These are phyloP conservation scores for Scaptomyza reducta DNA, from an alignment of 2,888 invertebrate genomes.

Conservation along the genomic window DNA sequence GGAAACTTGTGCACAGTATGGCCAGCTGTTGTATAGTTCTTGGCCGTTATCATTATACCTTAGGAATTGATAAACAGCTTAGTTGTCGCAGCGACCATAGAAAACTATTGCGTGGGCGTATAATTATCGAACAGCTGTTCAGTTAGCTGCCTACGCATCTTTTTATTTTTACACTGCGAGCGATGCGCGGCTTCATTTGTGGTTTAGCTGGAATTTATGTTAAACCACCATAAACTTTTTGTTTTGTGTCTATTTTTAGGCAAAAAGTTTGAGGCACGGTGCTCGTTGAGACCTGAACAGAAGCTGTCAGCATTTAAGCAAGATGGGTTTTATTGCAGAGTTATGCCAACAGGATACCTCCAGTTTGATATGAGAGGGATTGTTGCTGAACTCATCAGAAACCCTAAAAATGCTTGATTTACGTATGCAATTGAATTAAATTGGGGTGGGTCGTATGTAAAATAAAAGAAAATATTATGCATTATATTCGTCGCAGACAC, in stretches of 20 bases:
- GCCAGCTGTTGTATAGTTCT: constrained; percentile 33
- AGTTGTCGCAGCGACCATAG: constrained; percentile 8
- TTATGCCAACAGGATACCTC: constrained; percentile 32
- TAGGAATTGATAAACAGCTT: constrained; percentile 10
- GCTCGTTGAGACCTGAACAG: constrained; percentile 20
- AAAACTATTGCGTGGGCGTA: constrained; percentile 12
- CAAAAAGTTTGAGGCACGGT: background rate
- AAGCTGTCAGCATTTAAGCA: constrained; percentile 26
- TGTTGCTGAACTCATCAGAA: constrained; percentile 4
- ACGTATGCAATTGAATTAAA: too few relatives aligned
- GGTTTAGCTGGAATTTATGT: constrained; percentile 14
- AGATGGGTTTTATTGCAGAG: constrained; percentile 39
- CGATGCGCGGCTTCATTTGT: constrained; percentile 17
- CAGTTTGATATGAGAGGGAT: too few relatives aligned
- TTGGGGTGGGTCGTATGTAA: constrained; percentile 1
- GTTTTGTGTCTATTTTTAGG: constrained; percentile 21
- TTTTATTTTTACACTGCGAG: constrained; percentile 22
- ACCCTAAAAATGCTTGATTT: background rate
- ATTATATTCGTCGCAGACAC: background rate
- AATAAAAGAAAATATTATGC: constrained; percentile 2
- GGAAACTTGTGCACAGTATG: constrained; percentile 10
- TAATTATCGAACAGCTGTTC: constrained; percentile 32
- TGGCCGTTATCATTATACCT: background rate
- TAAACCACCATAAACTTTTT: constrained; percentile 8
- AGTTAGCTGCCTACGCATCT: constrained; percentile 18